A percentile compares a stretch with the other conserved stretches of the same genome.
These are phyloP conservation scores for Sthenelais limicola DNA, from an alignment of 2,888 invertebrate species.

Conservation along the genomic window DNA sequence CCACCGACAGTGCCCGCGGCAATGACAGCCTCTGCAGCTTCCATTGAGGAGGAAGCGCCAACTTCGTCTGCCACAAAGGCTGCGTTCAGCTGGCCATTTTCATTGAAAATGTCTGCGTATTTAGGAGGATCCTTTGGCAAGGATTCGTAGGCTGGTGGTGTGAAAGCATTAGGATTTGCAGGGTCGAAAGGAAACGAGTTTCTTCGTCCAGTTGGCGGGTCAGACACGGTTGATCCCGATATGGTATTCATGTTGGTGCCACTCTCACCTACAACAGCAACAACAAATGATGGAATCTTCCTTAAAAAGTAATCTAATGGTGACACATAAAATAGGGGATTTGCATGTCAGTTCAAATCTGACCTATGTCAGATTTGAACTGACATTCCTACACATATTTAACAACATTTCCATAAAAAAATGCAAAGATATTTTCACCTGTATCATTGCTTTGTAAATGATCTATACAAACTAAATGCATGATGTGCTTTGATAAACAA, in stretches of 20 bases:
- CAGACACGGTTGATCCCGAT: background rate
- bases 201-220: background rate
- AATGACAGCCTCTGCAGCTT: background rate
- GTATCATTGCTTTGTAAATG: no score
- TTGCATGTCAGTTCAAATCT: no score
- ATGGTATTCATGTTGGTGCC: background rate
- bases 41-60: background rate
- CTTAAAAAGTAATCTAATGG: no score
- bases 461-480: no score
- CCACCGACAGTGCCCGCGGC: background rate
- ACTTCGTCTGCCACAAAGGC: slow-evolving; percentile 9
- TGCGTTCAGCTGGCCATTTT: slow-evolving; percentile 5
- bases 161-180: slow-evolving; percentile 16
- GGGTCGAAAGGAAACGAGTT: slow-evolving; percentile 13
- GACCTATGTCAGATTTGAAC: no score
- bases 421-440: no score
- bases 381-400: no score
- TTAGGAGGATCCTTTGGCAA: slow-evolving; percentile 31
- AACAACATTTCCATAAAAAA: no score
- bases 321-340: no score
- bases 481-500: background rate
- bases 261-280: no score
- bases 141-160: slow-evolving; percentile 21
- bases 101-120: slow-evolving; percentile 21
- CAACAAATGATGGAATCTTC: no score